Base-by-base conservation (phyloP, 2,113 vertebrate species). In the Balaeniceps rex region DNA sequence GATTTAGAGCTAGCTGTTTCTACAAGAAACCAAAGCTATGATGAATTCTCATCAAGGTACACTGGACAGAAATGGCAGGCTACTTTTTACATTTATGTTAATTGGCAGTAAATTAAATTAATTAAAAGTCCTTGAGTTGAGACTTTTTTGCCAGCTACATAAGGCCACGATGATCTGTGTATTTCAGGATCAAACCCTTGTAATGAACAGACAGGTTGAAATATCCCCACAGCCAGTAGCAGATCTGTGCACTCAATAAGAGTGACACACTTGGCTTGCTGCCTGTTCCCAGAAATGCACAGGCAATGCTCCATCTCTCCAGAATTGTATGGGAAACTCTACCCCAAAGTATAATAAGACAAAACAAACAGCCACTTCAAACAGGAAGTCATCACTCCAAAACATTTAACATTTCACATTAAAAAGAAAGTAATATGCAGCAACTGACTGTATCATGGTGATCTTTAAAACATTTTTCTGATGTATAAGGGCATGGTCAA, bases 161-260 rank as follows among this genome's bases (percentile, higher is more conserved):
- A 54, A 64, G 13, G 19, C 44, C 10, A 28, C 1, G 3, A 65
- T 2, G 4, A 49, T 1, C 3, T 26, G 12, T 14, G 40, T 31
- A 9, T 82, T 78, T 72, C 52, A 66, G 25, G 58, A 9, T 17
- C 47, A 72, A 38, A 40, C 14, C 9, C 31, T 14, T 23, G 7
- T 29, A 14, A 16, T 0, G 5, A 42, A 21, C 33, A 69, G 16
- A 10, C 28, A 31, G 34, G 52, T n/a, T 4, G 2, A 17, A 46
- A 60, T 12, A 38, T 18, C 47, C 47, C 34, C 34, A 16, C 9
- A n/a, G 44, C 14, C 58, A 51, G 51, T 10, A 42, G 29, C 34
- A 36, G 21, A n/a, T 54, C 34, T 38, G 18, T 38, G 49, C 29
- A 33, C 25, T 60, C 51, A 18, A 0, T 23, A 40, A 31, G 46